These are phyloP conservation scores for Hyposoter didymator DNA, from an alignment of 2,888 invertebrate genomes.

Conservation along the genomic window DNA sequence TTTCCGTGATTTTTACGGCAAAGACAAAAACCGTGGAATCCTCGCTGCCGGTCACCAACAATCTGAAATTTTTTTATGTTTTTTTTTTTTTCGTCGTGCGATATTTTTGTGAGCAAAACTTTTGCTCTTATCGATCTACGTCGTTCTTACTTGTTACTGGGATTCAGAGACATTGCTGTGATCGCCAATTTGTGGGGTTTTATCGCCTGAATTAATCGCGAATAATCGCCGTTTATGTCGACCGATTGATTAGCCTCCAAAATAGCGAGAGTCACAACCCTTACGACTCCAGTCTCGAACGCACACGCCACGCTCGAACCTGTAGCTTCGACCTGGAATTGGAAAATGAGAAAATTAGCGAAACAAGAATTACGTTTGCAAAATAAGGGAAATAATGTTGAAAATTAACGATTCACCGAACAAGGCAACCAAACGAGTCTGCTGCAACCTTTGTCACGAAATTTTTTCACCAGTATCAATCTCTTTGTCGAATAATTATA, in stretches of 20 bases:
- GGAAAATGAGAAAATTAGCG: neutral
- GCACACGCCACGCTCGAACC: slow-evolving; percentile 89
- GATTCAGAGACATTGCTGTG: slow-evolving; percentile 87
- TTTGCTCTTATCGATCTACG: too few relatives aligned
- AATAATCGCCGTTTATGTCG: slow-evolving; percentile 67
- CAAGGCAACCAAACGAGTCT: slow-evolving; percentile 89
- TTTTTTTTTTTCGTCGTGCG: neutral
- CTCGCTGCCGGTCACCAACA: slow-evolving; percentile 88
- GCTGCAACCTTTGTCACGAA: slow-evolving; percentile 85
- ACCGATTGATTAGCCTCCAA: slow-evolving; percentile 52
- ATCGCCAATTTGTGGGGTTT: slow-evolving; percentile 90
- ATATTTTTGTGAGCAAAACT: too few relatives aligned
- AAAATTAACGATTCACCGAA: slow-evolving; percentile 84
- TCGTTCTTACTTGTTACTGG: slow-evolving; percentile 75
- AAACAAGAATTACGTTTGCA: neutral
- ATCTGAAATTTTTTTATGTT: slow-evolving; percentile 75
- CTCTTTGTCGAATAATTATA: slow-evolving; percentile 88
- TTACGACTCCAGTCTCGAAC: slow-evolving; percentile 90
- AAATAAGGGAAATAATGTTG: neutral
- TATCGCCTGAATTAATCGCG: slow-evolving; percentile 78
- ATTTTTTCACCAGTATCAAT: slow-evolving; percentile 87
- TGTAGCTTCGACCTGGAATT: slow-evolving; percentile 86
- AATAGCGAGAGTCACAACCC: slow-evolving; percentile 83
- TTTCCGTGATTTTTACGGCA: slow-evolving; percentile 80
- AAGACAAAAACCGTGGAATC: slow-evolving; percentile 91